Evolutionary conservation across 2,113 vertebrate genomes (phyloP).

Genomic region (Apteryx owenii): DNA sequence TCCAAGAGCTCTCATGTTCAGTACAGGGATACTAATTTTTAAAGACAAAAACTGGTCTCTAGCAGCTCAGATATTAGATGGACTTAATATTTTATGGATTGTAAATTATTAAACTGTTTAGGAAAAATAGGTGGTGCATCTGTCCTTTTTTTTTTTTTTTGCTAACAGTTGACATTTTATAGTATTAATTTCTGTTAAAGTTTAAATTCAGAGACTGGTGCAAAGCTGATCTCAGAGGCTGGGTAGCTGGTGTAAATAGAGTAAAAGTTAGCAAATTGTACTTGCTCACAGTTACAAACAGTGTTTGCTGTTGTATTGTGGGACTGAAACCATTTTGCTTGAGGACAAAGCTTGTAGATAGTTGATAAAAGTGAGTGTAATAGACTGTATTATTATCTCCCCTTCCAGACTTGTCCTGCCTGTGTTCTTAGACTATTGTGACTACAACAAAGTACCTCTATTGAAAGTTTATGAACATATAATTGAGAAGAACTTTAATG

Average conservation of each 20-base stretch:
- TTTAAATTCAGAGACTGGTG: background rate
- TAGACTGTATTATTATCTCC: background rate
- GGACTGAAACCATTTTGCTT: background rate
- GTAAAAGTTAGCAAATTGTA: background rate
- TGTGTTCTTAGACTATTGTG: background rate
- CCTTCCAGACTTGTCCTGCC: background rate
- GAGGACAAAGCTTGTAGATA: background rate
- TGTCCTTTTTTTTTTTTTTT: background rate
- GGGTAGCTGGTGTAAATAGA: background rate
- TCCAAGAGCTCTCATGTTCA: background rate
- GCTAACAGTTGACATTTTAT: background rate
- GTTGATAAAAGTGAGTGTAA: background rate
- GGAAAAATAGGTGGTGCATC: background rate
- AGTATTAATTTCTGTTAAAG: background rate
- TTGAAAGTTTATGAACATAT: background rate
- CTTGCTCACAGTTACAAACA: background rate
- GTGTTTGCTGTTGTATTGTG: background rate
- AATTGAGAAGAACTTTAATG: background rate
- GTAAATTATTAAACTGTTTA: fast-evolving
- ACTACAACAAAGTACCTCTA: background rate
- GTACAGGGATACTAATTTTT: background rate
- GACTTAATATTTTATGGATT: background rate
- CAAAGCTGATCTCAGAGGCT: background rate
- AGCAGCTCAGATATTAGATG: background rate
- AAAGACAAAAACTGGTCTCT: background rate